Evolutionary conservation across 2,797 vertebrate species (phyloP), one percentile per base, ranked within the genome.

Genomic region (Manis crassicaudata): DNA sequence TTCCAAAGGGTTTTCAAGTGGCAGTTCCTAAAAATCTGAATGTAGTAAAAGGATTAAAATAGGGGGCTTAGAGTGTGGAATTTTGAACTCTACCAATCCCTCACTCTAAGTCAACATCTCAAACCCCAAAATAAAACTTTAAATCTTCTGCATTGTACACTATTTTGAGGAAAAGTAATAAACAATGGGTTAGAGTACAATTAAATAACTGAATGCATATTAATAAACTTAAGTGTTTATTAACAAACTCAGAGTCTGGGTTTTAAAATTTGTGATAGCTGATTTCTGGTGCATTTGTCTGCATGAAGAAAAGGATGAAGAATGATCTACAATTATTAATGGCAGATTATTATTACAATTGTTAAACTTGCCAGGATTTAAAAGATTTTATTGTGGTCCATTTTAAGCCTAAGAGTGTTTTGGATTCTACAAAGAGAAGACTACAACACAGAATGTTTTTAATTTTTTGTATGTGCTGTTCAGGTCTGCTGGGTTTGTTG

Each of bases 1-100:
- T 95, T 95, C 98, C 95, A 97, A 97, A 98, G 72, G 70, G 79
- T 77, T 92, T 97, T 85, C 77, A 95, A 96, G 94, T 81, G 96
- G 92, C 40, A 96, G 20, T 73, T 76, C 88, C 90, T 97, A 93
- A 98, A 98, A 96, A 92, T 96, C 95, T 9, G 79, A 81, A 52
- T 88, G 72, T 2, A 76, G 95, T 87, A 96, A 98, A 97, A 95
- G 90, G 86, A 96, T 73, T 89, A 68, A 97, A 97, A 92, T 32
- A 75, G 65, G 52, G 60, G 35, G 17, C 5, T 63, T 25, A 35
- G 35, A 23, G 25, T 80, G 40, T 88, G 85, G 82, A 91, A 95
- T 97, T 89, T 90, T 96, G 62, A 65, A 0, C 0, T 29, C 76
- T 80, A 56, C 95, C 35, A 88, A 32, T 29, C 13, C 54, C 17